phyloP scores from a whole-genome alignment of 2,113 vertebrate genomes.

The Henicopernis longicauda region DNA sequence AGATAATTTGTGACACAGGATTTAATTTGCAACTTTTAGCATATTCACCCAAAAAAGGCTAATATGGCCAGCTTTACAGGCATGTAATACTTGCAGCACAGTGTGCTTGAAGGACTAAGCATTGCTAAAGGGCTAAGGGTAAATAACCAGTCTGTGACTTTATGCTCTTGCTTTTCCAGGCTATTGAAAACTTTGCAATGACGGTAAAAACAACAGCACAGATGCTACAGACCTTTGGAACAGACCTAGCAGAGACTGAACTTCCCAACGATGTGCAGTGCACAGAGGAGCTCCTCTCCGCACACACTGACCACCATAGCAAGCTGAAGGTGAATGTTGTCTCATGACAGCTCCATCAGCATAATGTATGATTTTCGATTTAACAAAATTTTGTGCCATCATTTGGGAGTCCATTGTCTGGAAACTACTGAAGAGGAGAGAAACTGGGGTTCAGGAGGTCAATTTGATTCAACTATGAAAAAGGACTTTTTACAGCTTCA shows the following conservation, averaged over 20 bases:
- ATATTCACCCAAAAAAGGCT: neutral
- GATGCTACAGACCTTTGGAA: slow-evolving; percentile 89
- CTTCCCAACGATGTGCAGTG: slow-evolving; percentile 86
- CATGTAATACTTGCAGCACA: neutral
- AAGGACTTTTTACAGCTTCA: neutral
- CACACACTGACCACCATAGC: slow-evolving; percentile 80
- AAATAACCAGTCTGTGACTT: neutral
- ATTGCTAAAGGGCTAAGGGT: neutral
- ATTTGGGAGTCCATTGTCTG: neutral
- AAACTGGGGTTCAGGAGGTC: neutral
- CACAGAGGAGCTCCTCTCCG: slow-evolving; percentile 85
- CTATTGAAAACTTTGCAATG: slow-evolving; percentile 94
- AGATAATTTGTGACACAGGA: neutral
- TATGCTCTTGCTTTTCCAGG: slow-evolving; percentile 69
- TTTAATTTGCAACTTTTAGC: neutral
- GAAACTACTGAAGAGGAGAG: neutral
- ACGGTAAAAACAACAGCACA: slow-evolving; percentile 92
- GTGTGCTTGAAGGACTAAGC: neutral
- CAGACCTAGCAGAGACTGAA: slow-evolving; percentile 83
- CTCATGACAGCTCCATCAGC: neutral
- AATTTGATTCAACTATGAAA: neutral
- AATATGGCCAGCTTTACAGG: neutral
- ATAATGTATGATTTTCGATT: neutral
- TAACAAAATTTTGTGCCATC: neutral
- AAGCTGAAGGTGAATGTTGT: slow-evolving; percentile 80